These are phyloP conservation scores for Ranitomeya variabilis DNA, from an alignment of 2,113 vertebrate genomes.

Conservation along the genomic window DNA sequence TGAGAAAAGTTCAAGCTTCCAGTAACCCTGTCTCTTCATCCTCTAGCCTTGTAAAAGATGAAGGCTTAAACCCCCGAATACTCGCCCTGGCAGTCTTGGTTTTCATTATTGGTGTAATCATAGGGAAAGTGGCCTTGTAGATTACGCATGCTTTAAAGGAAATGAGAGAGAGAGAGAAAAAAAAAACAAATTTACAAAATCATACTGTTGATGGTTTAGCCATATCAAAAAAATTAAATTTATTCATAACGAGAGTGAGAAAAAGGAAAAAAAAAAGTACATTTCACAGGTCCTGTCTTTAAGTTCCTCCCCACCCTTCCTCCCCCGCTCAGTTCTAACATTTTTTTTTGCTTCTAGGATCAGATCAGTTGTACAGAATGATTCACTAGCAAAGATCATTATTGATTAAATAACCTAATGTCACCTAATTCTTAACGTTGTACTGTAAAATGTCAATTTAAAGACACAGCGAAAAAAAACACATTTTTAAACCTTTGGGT, in stretches of 20 bases:
- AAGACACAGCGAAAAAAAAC: conserved; percentile 43
- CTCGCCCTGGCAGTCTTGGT: conserved; percentile 89
- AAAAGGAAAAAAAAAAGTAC: conserved; percentile 73
- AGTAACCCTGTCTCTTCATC: conserved; percentile 77
- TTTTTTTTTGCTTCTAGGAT: conserved; percentile 59
- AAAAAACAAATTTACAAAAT: conserved; percentile 45
- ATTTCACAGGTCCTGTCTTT: conserved; percentile 91
- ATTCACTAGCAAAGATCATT: conserved; percentile 63
- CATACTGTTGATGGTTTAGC: conserved; percentile 61
- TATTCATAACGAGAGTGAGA: conserved; percentile 49
- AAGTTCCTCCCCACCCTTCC: conserved; percentile 69
- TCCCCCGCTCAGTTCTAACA: conserved; percentile 72
- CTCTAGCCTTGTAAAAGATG: conserved; percentile 79
- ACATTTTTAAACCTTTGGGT: conserved; percentile 70
- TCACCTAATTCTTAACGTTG: conserved; percentile 67
- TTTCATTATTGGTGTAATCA: conserved; percentile 91
- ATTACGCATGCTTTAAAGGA: conserved; percentile 76
- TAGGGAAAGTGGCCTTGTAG: conserved; percentile 97
- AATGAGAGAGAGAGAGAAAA: conserved; percentile 56
- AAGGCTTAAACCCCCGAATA: conserved; percentile 84
- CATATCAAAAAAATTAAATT: conserved; percentile 65
- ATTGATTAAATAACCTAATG: conserved; percentile 65
- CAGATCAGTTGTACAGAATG: conserved; percentile 60
- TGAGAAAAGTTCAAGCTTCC: conserved; percentile 86
- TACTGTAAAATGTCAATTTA: conserved; percentile 71